phyloP scores from a whole-genome alignment of 2,888 invertebrate species.

The Meloe dianella region DNA sequence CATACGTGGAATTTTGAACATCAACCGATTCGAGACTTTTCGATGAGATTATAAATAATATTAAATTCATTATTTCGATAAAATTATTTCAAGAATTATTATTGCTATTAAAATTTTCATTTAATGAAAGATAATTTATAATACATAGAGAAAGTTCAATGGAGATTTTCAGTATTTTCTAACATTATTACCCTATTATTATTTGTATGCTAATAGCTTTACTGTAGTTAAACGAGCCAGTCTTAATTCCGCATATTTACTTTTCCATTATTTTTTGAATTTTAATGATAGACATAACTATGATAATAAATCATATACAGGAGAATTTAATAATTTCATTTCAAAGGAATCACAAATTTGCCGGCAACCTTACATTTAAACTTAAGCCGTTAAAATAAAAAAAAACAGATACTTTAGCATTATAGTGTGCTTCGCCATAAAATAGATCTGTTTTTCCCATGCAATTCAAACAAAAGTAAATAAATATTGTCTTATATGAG shows the following conservation, averaged over 20 bases:
- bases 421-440: neutral
- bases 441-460: neutral
- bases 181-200: too few relatives aligned
- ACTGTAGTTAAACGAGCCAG: neutral
- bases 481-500: slow-evolving; percentile 17
- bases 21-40: neutral
- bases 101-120: neutral
- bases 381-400: neutral
- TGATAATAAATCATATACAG: neutral
- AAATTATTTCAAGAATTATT: neutral
- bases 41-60: neutral
- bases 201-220: neutral
- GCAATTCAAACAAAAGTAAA: neutral
- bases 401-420: neutral
- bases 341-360: slow-evolving; percentile 24
- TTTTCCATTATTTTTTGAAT: neutral
- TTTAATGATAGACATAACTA: neutral
- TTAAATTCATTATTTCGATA: neutral
- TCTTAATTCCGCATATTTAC: neutral
- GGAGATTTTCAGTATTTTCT: neutral
- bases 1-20: slow-evolving; percentile 7
- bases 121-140: neutral
- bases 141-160: neutral
- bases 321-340: slow-evolving; percentile 22
- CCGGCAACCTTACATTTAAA: slow-evolving; percentile 6